Conservation (phyloP, 2,797 vertebrate genomes). For the Pempheris klunzingeri region DNA sequence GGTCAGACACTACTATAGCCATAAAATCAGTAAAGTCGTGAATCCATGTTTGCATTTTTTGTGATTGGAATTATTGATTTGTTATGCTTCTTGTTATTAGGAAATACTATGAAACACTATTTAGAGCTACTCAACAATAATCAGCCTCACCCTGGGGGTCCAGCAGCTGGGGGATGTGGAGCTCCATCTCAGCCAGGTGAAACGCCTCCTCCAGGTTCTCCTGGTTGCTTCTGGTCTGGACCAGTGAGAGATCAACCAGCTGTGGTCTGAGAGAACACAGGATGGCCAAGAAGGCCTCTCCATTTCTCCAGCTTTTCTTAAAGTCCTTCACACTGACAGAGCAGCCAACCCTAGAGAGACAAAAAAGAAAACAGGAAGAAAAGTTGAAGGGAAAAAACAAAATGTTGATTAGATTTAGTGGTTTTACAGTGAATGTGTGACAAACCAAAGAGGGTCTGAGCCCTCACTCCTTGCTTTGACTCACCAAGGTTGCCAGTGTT, state of each 20-base stretch:
- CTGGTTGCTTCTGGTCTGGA: slow-evolving; percentile 84
- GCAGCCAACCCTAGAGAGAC: slow-evolving; percentile 70
- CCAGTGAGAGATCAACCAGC: slow-evolving; percentile 87
- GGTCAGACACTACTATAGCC: neutral
- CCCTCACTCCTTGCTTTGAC: too few relatives aligned
- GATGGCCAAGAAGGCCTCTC: slow-evolving; percentile 91
- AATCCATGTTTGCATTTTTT: neutral
- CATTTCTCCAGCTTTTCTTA: slow-evolving; percentile 93
- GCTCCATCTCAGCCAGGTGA: slow-evolving; percentile 88
- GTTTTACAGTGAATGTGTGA: too few relatives aligned
- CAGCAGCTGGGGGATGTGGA: slow-evolving; percentile 91
- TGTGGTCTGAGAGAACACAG: slow-evolving; percentile 91
- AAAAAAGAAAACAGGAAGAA: neutral
- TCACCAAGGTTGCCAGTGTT: too few relatives aligned
- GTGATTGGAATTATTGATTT: neutral
- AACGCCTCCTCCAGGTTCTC: slow-evolving; percentile 94
- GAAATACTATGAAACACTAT: neutral
- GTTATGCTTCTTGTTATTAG: neutral
- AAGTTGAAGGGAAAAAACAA: neutral
- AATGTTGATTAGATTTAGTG: neutral
- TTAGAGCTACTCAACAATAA: neutral
- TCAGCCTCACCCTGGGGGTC: slow-evolving; percentile 89
- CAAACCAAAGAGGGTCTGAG: neutral
- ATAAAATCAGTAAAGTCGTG: neutral
- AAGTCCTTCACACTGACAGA: slow-evolving; percentile 89